Evolutionary conservation across 2,113 vertebrate genomes (phyloP).

Genomic region (Vicugna pacos): DNA sequence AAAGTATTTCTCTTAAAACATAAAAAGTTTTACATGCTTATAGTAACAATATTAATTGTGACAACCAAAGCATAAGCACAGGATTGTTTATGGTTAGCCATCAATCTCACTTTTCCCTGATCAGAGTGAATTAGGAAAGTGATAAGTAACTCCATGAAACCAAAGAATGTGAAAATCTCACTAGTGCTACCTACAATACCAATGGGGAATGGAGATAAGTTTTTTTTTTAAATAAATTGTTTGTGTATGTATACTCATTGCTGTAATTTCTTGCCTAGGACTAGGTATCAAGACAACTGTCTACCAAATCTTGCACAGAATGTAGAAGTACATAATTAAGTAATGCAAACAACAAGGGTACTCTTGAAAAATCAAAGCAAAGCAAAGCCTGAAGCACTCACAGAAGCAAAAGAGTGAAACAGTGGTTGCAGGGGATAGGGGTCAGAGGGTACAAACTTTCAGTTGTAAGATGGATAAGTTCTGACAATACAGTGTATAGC

Average conservation of each 20-base stretch:
- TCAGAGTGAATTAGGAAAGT: slow-evolving; percentile 82
- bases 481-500: neutral
- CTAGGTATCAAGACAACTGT: neutral
- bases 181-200: slow-evolving; percentile 85
- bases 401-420: neutral
- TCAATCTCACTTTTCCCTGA: slow-evolving; percentile 85
- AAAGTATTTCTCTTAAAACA: slow-evolving; percentile 75
- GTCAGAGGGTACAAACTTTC: neutral
- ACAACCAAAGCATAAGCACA: slow-evolving; percentile 60
- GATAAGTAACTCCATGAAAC: slow-evolving; percentile 87
- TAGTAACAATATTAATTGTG: slow-evolving; percentile 63
- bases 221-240: neutral
- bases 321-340: neutral
- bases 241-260: too few species aligned
- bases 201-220: neutral
- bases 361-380: neutral
- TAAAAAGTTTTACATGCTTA: slow-evolving; percentile 75
- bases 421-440: neutral
- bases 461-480: neutral
- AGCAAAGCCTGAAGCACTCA: neutral
- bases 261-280: neutral
- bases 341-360: neutral
- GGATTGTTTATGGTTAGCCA: slow-evolving; percentile 83
- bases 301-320: slow-evolving; percentile 23
- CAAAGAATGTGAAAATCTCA: slow-evolving; percentile 83